Evolutionary conservation across 2,113 vertebrate genomes (phyloP), one percentile per base, ranked within the genome.

Genomic region (Pardalotus punctatus): DNA sequence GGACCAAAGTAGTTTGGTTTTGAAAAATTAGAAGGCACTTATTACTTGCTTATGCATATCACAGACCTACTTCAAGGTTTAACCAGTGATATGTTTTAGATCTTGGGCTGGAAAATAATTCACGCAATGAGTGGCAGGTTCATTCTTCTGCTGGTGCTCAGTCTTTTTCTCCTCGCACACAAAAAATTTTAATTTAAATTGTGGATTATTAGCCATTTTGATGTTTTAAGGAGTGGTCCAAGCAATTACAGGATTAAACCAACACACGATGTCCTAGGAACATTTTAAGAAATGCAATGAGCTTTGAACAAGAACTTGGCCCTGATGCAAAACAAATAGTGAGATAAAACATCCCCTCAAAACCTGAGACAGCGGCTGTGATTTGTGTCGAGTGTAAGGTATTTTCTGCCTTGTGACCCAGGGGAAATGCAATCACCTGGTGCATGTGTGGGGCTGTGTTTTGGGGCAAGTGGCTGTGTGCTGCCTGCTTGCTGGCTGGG

Each of bases 201-300:
- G 31, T 54, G 35, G 45, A 35, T n/a, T 83, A 51, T 73, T 79
- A 86, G 27, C 48, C 36, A 65, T 84, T 96, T 91, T 91, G 51
- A 90, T 81, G n/a, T 57, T 65, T 92, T 81, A 78, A 86, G 87
- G 66, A 76, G 62, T 64, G 53, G 51, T 72, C 35, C 29, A 77
- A 77, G 86, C 51, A 95, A 91, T 94, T 96, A 92, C 12, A 80
- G 71, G 88, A 80, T 94, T 90, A 88, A 70, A 62, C 24, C 50
- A 74, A 88, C 19, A 33, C 36, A 66, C 33, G 14, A 58, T 89
- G 81, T 92, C 45, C 71, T 89, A 70, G 36, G n/a, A 92, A 92
- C 4, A 4, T 91, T 86, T 88, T 81, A 81, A 85, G 38, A 96
- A 93, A 84, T 56, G 50, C 57, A 93, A 20, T 60, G 67, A 88